These are phyloP conservation scores for Arvicanthis niloticus DNA, from an alignment of 2,113 vertebrate genomes.

Conservation along the genomic window DNA sequence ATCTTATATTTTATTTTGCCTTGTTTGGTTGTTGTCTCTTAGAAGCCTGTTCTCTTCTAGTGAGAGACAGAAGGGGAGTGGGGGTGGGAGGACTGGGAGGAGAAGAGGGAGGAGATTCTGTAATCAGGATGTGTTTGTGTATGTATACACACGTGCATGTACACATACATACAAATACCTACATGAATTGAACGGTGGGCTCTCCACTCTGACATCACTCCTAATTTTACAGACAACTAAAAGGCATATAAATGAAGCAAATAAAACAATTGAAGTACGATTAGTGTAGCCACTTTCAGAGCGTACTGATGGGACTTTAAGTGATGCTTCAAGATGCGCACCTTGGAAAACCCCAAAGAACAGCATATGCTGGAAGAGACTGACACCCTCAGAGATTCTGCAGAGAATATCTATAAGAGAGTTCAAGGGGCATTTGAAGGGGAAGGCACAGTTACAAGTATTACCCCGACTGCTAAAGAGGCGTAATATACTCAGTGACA, in stretches of 20 bases:
- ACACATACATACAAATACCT: not conserved
- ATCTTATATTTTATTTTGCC: not conserved
- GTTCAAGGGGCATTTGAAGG: slow-evolving; percentile 20
- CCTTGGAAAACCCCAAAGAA: slow-evolving; percentile 11
- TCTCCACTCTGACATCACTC: not conserved
- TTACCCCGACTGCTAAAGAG: not conserved
- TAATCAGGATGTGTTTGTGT: not conserved
- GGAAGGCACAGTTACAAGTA: not conserved
- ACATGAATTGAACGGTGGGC: not conserved
- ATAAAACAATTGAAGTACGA: not conserved
- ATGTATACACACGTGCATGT: not conserved
- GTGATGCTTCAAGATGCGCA: not conserved
- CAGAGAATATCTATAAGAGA: slow-evolving; percentile 4
- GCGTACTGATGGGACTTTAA: not conserved
- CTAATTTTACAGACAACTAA: not conserved
- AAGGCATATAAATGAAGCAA: not conserved
- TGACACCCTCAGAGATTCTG: slow-evolving; percentile 18
- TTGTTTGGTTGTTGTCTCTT: not conserved
- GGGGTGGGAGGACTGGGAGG: not conserved
- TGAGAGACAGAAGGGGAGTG: not conserved
- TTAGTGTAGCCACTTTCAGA: not conserved
- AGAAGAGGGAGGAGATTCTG: not conserved
- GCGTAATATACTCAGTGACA: not conserved
- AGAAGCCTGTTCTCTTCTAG: not conserved
- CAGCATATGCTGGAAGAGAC: not conserved